phyloP scores from a whole-genome alignment of 30 jellyfish, hydroid and myxozoan genomes.

The Phacellophora camtschatica region DNA sequence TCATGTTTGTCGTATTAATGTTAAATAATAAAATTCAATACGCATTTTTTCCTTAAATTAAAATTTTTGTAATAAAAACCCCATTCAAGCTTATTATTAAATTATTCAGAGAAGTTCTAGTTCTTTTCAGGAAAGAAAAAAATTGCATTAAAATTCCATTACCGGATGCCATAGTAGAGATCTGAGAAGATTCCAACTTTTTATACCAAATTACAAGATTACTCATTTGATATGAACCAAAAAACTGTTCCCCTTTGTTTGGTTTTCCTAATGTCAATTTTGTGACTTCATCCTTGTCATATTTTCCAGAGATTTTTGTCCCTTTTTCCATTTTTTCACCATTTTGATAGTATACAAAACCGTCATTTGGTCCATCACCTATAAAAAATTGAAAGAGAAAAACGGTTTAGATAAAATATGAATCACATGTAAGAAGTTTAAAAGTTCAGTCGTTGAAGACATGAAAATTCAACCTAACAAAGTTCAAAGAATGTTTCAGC shows the following conservation, averaged over 20 bases:
- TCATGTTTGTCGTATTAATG: too few species aligned
- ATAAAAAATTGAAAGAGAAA: not conserved
- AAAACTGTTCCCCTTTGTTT: slow-evolving; percentile 79
- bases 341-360: slow-evolving; percentile 72
- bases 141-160: too few species aligned
- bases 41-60: too few species aligned
- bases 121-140: too few species aligned
- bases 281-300: slow-evolving; percentile 59
- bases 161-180: slow-evolving; percentile 30
- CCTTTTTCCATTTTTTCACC: slow-evolving; percentile 64
- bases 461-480: too few species aligned
- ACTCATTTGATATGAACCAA: slow-evolving; percentile 78
- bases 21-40: too few species aligned
- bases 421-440: not conserved
- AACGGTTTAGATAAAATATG: not conserved
- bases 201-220: slow-evolving; percentile 71
- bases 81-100: too few species aligned
- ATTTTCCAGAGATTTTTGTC: slow-evolving; percentile 60
- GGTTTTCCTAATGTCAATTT: slow-evolving; percentile 86
- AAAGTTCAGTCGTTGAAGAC: too few species aligned
- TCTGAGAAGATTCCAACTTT: slow-evolving; percentile 26
- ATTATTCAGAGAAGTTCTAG: too few species aligned
- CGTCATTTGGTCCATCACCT: slow-evolving; percentile 44
- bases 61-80: too few species aligned
- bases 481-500: too few species aligned